Percentiles rank a stretch among this genome's conserved stretches.
Evolutionary conservation across 2,888 invertebrate species (phyloP).

Genomic region (Dugesia japonica): DNA sequence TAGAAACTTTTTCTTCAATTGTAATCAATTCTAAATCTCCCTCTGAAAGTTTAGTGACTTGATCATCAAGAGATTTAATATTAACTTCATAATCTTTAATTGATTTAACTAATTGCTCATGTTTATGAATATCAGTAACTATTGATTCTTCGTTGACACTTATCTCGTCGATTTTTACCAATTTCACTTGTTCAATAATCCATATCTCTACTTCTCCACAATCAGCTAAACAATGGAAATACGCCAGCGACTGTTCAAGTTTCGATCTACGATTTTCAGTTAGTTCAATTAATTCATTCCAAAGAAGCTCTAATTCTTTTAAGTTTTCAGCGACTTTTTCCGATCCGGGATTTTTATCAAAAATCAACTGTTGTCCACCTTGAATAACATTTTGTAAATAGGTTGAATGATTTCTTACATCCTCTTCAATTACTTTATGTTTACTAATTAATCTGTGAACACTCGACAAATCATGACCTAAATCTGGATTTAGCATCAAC

Average conservation of each 20-base stretch:
- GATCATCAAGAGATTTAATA: conserved; percentile 75
- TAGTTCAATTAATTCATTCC: conserved; percentile 84
- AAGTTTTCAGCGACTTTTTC: conserved; percentile 52
- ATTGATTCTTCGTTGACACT: conserved; percentile 88
- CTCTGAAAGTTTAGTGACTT: conserved; percentile 64
- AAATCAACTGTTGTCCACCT: conserved; percentile 22
- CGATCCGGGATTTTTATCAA: conserved; percentile 70
- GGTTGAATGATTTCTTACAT: conserved; percentile 46
- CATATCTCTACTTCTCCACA: conserved; percentile 96
- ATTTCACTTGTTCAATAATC: conserved; percentile 86
- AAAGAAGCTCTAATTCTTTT: conserved; percentile 76
- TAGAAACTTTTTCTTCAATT: conserved; percentile 69
- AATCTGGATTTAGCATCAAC: conserved; percentile 87
- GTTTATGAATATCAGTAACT: conserved; percentile 70
- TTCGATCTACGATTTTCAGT: conserved; percentile 70
- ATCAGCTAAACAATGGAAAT: conserved; percentile 90
- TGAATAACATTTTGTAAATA: conserved; percentile 4
- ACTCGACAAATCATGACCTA: conserved; percentile 91
- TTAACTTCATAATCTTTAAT: conserved; percentile 80
- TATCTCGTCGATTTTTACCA: conserved; percentile 82
- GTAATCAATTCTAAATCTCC: conserved; percentile 51
- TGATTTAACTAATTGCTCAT: conserved; percentile 67
- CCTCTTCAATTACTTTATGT: conserved; percentile 85
- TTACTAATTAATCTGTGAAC: conserved; percentile 85
- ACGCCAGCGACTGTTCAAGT: conserved; percentile 77